Conservation (phyloP, 2,113 vertebrate species). For the Galemys pyrenaicus region DNA sequence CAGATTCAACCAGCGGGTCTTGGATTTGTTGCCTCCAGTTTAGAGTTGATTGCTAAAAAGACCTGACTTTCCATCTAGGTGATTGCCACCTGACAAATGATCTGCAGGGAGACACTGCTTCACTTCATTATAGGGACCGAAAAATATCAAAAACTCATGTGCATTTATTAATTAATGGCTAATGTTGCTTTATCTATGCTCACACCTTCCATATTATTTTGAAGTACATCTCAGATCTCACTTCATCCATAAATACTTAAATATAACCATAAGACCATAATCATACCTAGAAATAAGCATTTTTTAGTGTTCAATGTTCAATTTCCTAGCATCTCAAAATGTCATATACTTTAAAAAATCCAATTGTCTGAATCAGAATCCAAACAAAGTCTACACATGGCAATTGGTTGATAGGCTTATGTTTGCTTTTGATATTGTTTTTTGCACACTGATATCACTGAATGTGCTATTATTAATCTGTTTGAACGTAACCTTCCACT, state of each 20-base stretch:
- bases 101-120: neutral
- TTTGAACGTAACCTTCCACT: conserved; percentile 46
- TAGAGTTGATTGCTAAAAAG: neutral
- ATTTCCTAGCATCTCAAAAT: conserved; percentile 33
- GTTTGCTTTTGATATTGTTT: conserved; percentile 25
- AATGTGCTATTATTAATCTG: conserved; percentile 58
- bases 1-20: neutral
- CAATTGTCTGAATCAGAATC: conserved; percentile 14
- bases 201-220: neutral
- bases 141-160: neutral
- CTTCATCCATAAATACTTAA: conserved; percentile 1
- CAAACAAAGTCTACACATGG: neutral
- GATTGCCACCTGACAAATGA: neutral
- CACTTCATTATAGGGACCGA: neutral
- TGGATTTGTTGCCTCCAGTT: neutral
- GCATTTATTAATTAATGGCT: neutral
- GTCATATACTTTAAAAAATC: neutral
- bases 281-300: neutral
- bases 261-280: neutral
- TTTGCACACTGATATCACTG: conserved; percentile 17
- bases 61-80: neutral
- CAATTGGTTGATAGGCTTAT: neutral
- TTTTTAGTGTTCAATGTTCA: neutral
- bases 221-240: conserved; percentile 19
- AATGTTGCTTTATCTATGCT: neutral